A percentile compares a stretch with the other conserved stretches of the same genome.
Conservation (phyloP, 2,888 invertebrate species). For the Hyposoter didymator region DNA sequence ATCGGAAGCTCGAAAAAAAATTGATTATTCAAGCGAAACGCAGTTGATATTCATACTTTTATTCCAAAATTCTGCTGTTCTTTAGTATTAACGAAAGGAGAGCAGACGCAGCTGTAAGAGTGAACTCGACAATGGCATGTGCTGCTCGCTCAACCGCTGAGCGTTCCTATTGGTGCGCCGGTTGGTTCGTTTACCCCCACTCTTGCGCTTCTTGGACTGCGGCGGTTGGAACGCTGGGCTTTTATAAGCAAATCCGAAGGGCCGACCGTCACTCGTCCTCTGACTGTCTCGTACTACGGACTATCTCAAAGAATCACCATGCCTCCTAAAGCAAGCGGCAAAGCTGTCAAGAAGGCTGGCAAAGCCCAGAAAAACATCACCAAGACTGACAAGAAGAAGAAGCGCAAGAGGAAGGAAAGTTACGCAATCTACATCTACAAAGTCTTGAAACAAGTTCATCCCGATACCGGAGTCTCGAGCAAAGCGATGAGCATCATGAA, state of each 20-base stretch:
- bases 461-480: too few relatives aligned
- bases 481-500: too few relatives aligned
- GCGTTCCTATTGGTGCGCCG: conserved; percentile 7
- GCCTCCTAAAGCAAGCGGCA: conserved; percentile 22
- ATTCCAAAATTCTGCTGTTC: too few relatives aligned
- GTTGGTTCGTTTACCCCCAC: not conserved
- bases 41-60: too few relatives aligned
- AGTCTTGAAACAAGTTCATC: not conserved
- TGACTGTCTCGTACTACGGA: not conserved
- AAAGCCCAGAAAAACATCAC: too few relatives aligned
- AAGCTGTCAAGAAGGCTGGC: not conserved
- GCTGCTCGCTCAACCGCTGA: not conserved
- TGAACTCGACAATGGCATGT: too few relatives aligned
- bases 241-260: not conserved
- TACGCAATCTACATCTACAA: conserved; percentile 24
- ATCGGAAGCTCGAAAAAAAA: too few relatives aligned
- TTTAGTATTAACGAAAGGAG: too few relatives aligned
- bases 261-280: not conserved
- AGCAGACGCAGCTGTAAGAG: too few relatives aligned
- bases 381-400: conserved; percentile 26
- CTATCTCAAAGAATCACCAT: not conserved
- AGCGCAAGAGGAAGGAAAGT: conserved; percentile 30
- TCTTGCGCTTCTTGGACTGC: not conserved
- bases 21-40: too few relatives aligned
- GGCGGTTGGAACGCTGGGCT: not conserved